Percentiles rank a stretch among this genome's conserved stretches.
phyloP scores from a whole-genome alignment of 2,888 invertebrate species.

The Spisula subtruncata region DNA sequence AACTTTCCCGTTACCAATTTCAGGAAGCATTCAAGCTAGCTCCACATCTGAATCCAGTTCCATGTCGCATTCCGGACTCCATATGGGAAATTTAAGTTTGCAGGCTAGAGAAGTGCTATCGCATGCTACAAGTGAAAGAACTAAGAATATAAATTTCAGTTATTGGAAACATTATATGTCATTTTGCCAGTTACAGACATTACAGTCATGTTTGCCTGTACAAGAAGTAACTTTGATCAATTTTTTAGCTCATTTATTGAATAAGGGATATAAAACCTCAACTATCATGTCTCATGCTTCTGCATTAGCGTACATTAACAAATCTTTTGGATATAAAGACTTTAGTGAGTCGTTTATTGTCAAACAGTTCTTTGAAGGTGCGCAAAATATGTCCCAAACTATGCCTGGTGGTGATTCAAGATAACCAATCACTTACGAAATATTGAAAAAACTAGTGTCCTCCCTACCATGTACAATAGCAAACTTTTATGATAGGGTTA shows the following conservation, averaged over 20 bases:
- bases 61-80: neutral
- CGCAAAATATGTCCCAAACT: neutral
- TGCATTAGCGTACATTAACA: conserved; percentile 27
- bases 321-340: conserved; percentile 13
- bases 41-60: neutral
- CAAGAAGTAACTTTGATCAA: neutral
- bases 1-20: conserved; percentile 41
- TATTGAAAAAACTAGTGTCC: neutral
- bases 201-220: neutral
- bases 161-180: neutral
- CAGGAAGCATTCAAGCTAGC: conserved; percentile 25
- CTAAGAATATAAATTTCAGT: neutral
- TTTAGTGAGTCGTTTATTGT: conserved; percentile 30
- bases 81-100: neutral
- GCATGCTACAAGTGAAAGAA: neutral
- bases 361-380: conserved; percentile 39
- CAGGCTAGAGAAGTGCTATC: neutral
- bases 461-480: neutral
- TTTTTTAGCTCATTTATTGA: conserved; percentile 23
- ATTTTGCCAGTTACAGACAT: neutral
- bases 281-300: conserved; percentile 36
- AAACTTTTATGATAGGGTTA: neutral
- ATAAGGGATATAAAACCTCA: neutral
- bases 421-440: conserved; percentile 20
- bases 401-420: neutral